Base-by-base conservation (phyloP, 92 coral and sea anemone genomes). In the Epizoanthus rinbou region DNA sequence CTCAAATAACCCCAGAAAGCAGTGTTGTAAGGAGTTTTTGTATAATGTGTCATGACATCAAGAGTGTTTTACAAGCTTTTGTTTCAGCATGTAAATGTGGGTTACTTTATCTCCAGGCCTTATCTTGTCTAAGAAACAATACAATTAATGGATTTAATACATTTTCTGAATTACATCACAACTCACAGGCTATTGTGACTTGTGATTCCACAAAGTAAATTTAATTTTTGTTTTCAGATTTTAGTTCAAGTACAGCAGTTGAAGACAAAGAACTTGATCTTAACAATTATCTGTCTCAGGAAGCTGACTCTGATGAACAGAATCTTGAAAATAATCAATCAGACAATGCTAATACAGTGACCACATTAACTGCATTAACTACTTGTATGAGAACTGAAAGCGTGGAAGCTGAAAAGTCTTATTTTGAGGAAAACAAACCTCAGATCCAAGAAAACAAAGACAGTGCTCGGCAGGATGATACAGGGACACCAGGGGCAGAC, bases 161-260 rank as follows among this genome's bases (percentile, higher is more conserved):
- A 28, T 28, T 28, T 28, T 28, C 31, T 28, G 31, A 28, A 28
- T 28, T 28, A 28, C 31, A 28, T 28, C 31, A 28, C 31, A 28
- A 28, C 31, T 28, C 31, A 28, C 31, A 28, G 31, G 31, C 31
- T 28, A n/a, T n/a, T n/a, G n/a, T n/a, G n/a, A 9, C 54, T 50
- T 50, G 54, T 50, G 16, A 50, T 50, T 50, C 54, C 54, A 50
- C 14, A 9, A 9, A 50, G 14, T 11, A 50, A 10, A 50, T 11
- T 50, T 10, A 64, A 25, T 3, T 64, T 64, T 25, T 57, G n/a
- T 75, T 62, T 43, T 8, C 71, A 78, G 82, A 59, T 7, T 41
- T 3, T 21, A 6, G 31, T 57, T n/a, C 70, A 17, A 21, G 25
- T 21, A n/a, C 25, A 37, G 1, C 56, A 62, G 22, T 17, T 41